A percentile compares a stretch with the other conserved stretches of the same genome.
phyloP scores from a whole-genome alignment of 2,113 vertebrate genomes.

The Heloderma charlesbogerti region DNA sequence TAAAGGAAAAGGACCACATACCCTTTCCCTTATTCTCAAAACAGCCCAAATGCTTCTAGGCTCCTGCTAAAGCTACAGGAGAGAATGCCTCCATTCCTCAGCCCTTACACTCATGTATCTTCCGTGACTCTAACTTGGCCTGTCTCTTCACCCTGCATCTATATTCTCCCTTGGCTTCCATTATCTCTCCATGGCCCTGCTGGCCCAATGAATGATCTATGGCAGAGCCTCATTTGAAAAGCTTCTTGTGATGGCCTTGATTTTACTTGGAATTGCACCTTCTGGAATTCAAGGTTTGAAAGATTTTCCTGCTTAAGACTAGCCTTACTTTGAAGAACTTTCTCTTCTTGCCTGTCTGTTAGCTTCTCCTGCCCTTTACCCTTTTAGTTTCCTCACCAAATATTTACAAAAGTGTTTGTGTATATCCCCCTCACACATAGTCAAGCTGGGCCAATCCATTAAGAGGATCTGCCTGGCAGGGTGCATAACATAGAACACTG shows the following conservation, averaged over 20 bases:
- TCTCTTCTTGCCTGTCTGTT: neutral
- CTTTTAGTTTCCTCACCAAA: conserved; percentile 14
- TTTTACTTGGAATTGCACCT: neutral
- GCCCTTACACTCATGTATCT: neutral
- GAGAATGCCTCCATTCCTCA: neutral
- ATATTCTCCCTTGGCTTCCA: neutral
- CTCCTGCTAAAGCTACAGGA: neutral
- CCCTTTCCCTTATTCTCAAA: neutral
- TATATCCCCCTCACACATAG: neutral
- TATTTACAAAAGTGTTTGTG: conserved; percentile 10
- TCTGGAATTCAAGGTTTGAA: neutral
- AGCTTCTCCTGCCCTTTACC: neutral
- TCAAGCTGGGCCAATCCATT: neutral
- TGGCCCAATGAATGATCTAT: neutral
- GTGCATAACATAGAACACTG: neutral
- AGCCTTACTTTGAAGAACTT: neutral
- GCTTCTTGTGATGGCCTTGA: neutral
- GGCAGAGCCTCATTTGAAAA: neutral
- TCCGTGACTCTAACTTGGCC: neutral
- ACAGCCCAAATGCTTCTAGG: neutral
- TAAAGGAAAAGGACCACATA: neutral
- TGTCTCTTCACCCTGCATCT: neutral
- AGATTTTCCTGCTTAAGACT: neutral
- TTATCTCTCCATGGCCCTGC: neutral
- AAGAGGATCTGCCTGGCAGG: neutral